Evolutionary conservation across 2,888 invertebrate species (phyloP).

Genomic region (Drosophila tanythrix): DNA sequence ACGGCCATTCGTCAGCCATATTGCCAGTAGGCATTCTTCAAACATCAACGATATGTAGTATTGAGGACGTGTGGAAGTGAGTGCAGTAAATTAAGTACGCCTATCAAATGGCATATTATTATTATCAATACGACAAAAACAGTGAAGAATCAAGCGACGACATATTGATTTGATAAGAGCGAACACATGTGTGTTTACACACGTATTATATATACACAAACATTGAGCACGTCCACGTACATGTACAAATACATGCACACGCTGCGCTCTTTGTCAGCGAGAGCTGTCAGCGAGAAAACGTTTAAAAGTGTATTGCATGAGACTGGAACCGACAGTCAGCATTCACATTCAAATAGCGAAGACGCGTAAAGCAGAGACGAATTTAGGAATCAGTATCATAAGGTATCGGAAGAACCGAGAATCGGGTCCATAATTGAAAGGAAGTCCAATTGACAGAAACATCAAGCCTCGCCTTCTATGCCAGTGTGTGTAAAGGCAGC

Average conservation of each 20-base stretch:
- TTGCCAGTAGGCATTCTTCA: conserved; percentile 45
- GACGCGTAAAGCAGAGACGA: conserved; percentile 57
- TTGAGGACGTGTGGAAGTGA: conserved; percentile 73
- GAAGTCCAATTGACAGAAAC: conserved; percentile 52
- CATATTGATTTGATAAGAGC: conserved; percentile 72
- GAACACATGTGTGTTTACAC: conserved; percentile 11
- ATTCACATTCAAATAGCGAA: conserved; percentile 77
- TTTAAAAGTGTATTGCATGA: conserved; percentile 81
- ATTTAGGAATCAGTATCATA: conserved; percentile 48
- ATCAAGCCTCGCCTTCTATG: conserved; percentile 90
- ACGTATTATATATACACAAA: background rate
- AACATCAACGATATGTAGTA: conserved; percentile 34
- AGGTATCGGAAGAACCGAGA: conserved; percentile 65
- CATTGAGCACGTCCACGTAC: conserved; percentile 15
- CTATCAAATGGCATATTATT: conserved; percentile 65
- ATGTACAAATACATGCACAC: conserved; percentile 9
- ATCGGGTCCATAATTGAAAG: conserved; percentile 45
- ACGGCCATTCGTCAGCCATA: conserved; percentile 66
- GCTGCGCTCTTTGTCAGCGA: conserved; percentile 50
- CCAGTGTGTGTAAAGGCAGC: conserved; percentile 96
- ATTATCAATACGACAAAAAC: conserved; percentile 53
- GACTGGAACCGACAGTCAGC: conserved; percentile 70
- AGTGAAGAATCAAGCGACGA: conserved; percentile 54
- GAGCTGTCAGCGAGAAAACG: conserved; percentile 47
- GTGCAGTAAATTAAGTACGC: conserved; percentile 57